These are phyloP conservation scores for Physeter macrocephalus DNA, from an alignment of 2,113 vertebrate species.

Conservation along the genomic window DNA sequence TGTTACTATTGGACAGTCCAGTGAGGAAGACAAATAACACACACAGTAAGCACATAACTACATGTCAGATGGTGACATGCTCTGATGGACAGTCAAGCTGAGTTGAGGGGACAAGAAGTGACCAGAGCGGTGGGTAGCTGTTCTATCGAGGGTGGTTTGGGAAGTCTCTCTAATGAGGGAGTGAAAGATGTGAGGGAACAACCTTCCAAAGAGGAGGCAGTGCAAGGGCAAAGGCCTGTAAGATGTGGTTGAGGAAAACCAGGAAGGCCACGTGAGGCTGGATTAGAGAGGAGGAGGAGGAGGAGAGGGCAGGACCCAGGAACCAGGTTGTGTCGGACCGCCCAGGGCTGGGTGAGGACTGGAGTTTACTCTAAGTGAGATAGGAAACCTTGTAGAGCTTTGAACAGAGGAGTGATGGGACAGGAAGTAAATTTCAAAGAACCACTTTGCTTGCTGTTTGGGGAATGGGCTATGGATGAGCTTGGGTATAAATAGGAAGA, in stretches of 20 bases:
- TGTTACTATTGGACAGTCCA: background rate
- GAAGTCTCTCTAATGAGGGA: background rate
- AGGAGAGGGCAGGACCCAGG: background rate
- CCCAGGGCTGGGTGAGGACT: background rate
- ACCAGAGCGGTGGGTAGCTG: background rate
- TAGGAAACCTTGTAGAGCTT: background rate
- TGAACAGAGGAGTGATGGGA: background rate
- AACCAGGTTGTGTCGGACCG: background rate
- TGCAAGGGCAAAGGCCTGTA: background rate
- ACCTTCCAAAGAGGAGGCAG: background rate
- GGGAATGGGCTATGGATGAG: background rate
- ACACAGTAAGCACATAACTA: background rate
- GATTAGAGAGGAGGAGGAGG: background rate
- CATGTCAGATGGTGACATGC: background rate
- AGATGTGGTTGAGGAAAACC: background rate
- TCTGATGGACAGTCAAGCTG: background rate
- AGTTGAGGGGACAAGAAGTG: background rate
- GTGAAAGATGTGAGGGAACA: background rate
- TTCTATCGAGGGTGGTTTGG: background rate
- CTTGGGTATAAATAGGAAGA: background rate
- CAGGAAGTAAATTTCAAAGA: background rate
- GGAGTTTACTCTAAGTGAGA: background rate
- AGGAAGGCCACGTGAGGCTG: background rate
- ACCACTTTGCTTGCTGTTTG: background rate
- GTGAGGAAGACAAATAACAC: background rate